Conservation (phyloP, 2,888 invertebrate genomes). For the Drosophila aldrichi region DNA sequence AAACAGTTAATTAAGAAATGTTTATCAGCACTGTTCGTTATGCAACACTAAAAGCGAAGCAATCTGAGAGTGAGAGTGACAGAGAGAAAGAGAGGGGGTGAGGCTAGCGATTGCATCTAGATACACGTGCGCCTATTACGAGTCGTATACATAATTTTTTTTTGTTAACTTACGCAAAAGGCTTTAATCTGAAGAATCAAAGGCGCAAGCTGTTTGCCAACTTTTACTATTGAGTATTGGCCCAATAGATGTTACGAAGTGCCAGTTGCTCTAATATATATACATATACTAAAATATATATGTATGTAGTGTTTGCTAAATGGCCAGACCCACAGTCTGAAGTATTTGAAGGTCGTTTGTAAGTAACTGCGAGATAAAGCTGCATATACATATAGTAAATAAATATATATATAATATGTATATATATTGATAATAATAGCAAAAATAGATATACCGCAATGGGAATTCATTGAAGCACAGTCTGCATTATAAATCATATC, state of each 20-base stretch:
- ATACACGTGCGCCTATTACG: constrained; percentile 56
- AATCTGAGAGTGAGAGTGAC: background rate
- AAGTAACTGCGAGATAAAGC: background rate
- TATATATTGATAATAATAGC: constrained; percentile 1
- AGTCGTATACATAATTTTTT: constrained; percentile 57
- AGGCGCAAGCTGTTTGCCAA: constrained; percentile 42
- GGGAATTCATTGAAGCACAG: background rate
- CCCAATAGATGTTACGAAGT: constrained; percentile 6
- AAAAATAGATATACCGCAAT: constrained; percentile 5
- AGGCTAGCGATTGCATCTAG: constrained; percentile 28
- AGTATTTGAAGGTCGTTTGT: constrained; percentile 22
- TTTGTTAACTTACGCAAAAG: constrained; percentile 31
- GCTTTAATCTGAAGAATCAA: constrained; percentile 12
- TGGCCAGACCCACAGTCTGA: constrained; percentile 19
- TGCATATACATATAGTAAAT: background rate
- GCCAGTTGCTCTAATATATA: background rate
- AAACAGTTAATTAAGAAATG: constrained; percentile 53
- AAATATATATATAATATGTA: background rate
- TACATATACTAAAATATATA: background rate
- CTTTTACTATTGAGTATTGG: constrained; percentile 32
- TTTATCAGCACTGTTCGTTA: constrained; percentile 66
- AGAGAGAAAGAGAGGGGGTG: background rate
- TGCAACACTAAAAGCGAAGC: constrained; percentile 45
- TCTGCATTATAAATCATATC: background rate
- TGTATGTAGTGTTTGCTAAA: constrained; percentile 3